phyloP scores from a whole-genome alignment of 1,140 invertebrate species.

The Ganaspis sp. region DNA sequence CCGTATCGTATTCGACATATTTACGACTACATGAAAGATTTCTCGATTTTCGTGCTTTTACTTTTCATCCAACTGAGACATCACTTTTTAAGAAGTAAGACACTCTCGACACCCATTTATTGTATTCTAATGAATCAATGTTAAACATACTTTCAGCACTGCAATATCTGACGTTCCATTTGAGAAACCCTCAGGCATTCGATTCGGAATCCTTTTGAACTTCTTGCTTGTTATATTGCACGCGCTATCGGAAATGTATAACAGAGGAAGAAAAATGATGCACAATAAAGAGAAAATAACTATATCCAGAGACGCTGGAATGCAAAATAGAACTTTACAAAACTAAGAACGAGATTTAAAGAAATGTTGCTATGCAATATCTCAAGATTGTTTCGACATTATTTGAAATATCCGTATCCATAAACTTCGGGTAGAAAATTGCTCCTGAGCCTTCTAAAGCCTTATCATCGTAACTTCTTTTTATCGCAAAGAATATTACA shows the following conservation, averaged over 20 bases:
- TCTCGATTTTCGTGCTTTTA: background rate
- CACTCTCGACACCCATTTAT: background rate
- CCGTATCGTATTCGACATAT: too few species aligned
- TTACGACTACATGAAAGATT: background rate
- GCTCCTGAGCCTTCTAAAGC: background rate
- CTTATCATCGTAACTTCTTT: background rate
- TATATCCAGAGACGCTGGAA: background rate
- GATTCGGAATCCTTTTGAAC: slow-evolving; percentile 12
- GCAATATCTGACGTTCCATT: background rate
- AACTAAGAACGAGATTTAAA: background rate
- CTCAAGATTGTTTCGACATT: slow-evolving; percentile 8
- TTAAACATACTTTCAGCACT: background rate
- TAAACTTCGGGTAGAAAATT: background rate
- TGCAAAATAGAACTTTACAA: background rate
- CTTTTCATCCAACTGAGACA: background rate
- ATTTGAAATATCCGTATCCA: background rate
- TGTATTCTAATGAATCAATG: slow-evolving; percentile 2
- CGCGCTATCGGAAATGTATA: background rate
- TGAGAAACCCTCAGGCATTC: background rate
- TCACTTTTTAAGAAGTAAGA: background rate
- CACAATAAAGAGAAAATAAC: slow-evolving; percentile 8
- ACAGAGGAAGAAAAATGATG: slow-evolving; percentile 1
- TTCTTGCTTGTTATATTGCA: slow-evolving; percentile 19
- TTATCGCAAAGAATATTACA: background rate
- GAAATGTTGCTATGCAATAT: background rate